Conservation (phyloP, 2,797 vertebrate genomes). For the Hydrocynus forskahlii region DNA sequence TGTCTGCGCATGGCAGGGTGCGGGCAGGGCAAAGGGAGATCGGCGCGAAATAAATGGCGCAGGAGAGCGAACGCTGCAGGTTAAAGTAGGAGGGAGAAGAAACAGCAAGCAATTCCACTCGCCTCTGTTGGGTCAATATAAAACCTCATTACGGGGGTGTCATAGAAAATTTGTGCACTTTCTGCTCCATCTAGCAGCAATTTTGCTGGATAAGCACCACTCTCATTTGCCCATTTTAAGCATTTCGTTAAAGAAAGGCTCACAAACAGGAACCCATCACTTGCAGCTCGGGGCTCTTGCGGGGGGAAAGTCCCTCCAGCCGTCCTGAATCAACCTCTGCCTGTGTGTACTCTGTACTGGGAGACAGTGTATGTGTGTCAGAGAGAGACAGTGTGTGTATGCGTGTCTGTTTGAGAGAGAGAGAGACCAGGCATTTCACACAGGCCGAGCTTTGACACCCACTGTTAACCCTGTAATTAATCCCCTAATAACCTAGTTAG, state of each 20-base stretch:
- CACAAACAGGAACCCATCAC: conserved; percentile 71
- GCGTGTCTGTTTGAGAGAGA: conserved; percentile 47
- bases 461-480: conserved; percentile 47
- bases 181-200: conserved; percentile 88
- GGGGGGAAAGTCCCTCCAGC: conserved; percentile 51
- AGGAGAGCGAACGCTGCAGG: conserved; percentile 69
- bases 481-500: conserved; percentile 49
- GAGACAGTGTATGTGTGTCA: conserved; percentile 22
- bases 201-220: conserved; percentile 87
- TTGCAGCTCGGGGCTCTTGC: conserved; percentile 46
- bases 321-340: conserved; percentile 13
- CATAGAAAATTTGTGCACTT: conserved; percentile 88
- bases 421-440: conserved; percentile 47
- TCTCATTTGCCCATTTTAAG: conserved; percentile 81
- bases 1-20: conserved; percentile 55
- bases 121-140: conserved; percentile 82
- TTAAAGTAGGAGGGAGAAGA: conserved; percentile 49
- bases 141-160: conserved; percentile 88
- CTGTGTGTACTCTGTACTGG: conserved; percentile 49
- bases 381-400: conserved; percentile 37
- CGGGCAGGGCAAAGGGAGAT: conserved; percentile 48
- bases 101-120: conserved; percentile 68
- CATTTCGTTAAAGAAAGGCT: conserved; percentile 71
- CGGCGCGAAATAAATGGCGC: conserved; percentile 69
- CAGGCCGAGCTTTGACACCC: conserved; percentile 58